These are phyloP conservation scores for Isoperla grammatica DNA, from an alignment of 2,888 invertebrate genomes.

Conservation along the genomic window DNA sequence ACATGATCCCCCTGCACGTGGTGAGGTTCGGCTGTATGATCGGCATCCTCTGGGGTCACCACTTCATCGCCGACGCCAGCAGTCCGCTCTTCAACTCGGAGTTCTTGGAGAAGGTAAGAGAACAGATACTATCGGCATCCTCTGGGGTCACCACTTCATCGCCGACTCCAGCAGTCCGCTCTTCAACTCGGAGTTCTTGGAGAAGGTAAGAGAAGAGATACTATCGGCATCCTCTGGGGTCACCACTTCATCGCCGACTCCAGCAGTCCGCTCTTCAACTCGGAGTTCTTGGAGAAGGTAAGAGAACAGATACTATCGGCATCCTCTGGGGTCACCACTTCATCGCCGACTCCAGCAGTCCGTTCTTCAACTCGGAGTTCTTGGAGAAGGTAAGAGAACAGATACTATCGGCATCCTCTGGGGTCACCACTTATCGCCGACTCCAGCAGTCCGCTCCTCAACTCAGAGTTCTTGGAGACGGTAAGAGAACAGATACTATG, in stretches of 20 bases:
- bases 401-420: conserved; percentile 22
- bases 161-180: conserved; percentile 17
- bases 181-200: conserved; percentile 13
- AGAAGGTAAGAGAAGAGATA: conserved; percentile 23
- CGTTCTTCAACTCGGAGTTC: conserved; percentile 13
- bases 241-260: conserved; percentile 22
- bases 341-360: conserved; percentile 20
- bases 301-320: no score
- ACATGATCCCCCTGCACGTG: conserved; percentile 21
- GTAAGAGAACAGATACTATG: no score
- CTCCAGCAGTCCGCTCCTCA: conserved; percentile 17
- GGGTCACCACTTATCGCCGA: conserved; percentile 26
- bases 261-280: conserved; percentile 16
- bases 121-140: conserved; percentile 18
- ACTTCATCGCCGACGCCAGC: conserved; percentile 23
- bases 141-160: conserved; percentile 25
- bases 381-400: conserved; percentile 21
- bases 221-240: conserved; percentile 22
- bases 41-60: conserved; percentile 24
- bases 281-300: conserved; percentile 20
- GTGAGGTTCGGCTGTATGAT: conserved; percentile 23
- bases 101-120: conserved; percentile 20
- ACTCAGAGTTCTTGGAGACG: conserved; percentile 16
- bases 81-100: conserved; percentile 15
- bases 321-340: conserved; percentile 25